phyloP scores from a whole-genome alignment of 2,113 vertebrate species.

The Notarius lentiginosus region DNA sequence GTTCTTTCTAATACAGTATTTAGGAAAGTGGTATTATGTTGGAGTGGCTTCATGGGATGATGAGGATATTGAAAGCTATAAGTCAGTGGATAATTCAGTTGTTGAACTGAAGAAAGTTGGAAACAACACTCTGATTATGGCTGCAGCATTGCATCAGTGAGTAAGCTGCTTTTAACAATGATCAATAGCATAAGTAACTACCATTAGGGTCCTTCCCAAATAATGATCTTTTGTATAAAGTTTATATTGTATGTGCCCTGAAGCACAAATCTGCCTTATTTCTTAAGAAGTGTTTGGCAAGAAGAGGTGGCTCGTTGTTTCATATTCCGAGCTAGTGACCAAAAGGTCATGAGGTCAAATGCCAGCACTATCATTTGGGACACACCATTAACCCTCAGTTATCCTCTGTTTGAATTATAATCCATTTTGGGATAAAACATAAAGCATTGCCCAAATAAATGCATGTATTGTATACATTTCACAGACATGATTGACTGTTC shows the following conservation, averaged over 20 bases:
- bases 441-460: background rate
- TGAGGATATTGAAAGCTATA: slow-evolving; percentile 4
- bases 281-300: background rate
- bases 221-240: background rate
- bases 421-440: background rate
- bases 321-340: background rate
- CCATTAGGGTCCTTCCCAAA: background rate
- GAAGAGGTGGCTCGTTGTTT: background rate
- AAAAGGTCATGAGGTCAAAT: background rate
- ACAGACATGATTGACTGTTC: background rate
- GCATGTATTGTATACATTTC: background rate
- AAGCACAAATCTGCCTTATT: background rate
- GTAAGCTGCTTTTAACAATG: slow-evolving; percentile 2
- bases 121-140: slow-evolving; percentile 8
- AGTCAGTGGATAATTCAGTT: slow-evolving; percentile 13
- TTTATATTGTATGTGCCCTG: background rate
- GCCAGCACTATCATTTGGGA: background rate
- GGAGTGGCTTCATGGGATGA: slow-evolving; percentile 42
- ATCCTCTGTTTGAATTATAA: no score
- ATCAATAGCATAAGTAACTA: background rate
- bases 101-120: slow-evolving; percentile 8
- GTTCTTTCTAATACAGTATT: slow-evolving; percentile 30
- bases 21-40: slow-evolving; percentile 48
- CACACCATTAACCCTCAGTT: background rate
- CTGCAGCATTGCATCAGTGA: background rate